A percentile compares a stretch with the other conserved stretches of the same genome.
Evolutionary conservation across 2,797 vertebrate species (phyloP).

Genomic region (Lemur catta): DNA sequence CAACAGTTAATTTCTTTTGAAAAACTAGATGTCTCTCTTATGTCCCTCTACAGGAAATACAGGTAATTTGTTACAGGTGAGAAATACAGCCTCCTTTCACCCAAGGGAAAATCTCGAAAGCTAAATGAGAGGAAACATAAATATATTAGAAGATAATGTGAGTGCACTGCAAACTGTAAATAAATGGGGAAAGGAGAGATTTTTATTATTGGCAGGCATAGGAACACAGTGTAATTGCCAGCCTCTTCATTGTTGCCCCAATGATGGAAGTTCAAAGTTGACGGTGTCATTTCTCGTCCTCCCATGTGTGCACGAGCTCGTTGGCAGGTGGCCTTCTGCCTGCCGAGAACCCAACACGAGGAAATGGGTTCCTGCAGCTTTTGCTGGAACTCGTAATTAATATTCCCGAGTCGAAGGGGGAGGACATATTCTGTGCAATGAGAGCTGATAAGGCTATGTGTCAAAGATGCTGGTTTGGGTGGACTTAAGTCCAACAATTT

Average conservation of each 20-base stretch:
- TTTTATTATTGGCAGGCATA: neutral
- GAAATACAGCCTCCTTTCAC: neutral
- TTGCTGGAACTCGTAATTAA: neutral
- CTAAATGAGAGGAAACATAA: neutral
- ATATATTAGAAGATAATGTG: neutral
- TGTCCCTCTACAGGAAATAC: neutral
- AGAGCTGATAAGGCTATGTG: neutral
- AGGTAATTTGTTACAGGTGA: neutral
- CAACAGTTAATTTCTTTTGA: neutral
- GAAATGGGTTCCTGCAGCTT: neutral
- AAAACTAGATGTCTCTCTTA: neutral
- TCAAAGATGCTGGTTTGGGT: neutral
- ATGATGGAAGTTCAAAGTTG: neutral
- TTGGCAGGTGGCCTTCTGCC: neutral
- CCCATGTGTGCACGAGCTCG: neutral
- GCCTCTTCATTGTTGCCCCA: neutral
- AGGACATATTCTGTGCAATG: neutral
- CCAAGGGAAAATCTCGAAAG: neutral
- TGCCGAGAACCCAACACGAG: neutral
- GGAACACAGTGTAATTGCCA: neutral
- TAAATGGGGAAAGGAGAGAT: neutral
- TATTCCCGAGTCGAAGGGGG: no score
- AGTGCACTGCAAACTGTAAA: neutral
- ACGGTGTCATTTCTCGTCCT: neutral
- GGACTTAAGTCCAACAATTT: neutral